Base-by-base conservation (phyloP, 2,888 invertebrate species). In the Odontomyia ornata region DNA sequence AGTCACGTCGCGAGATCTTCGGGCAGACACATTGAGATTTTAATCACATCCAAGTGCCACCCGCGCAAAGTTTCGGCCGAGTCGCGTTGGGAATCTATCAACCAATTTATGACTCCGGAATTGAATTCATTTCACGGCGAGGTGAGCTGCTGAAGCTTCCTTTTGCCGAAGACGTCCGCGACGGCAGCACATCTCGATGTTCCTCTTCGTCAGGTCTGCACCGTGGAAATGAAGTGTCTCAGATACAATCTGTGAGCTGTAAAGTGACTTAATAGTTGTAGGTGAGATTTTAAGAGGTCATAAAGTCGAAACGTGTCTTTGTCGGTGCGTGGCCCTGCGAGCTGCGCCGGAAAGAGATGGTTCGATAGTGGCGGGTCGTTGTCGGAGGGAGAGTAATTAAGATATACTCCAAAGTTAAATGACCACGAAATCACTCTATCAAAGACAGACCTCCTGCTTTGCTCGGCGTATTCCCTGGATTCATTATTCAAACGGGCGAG, bases 231-330 rank as follows among this genome's bases (percentile, higher is more conserved):
- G 13, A 3, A 52, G 52, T 18, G 52, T 15, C 4, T 15, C 2
- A 36, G 65, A 65, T 65, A 36, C 36, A 27, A 65, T 36, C 65
- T 15, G 25, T 18, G 2, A 15, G 36, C 13, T 36, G 28, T 65
- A 65, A 65, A 65, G 15, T 65, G 65, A 65, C 28, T 65, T 65
- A 65, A 65, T 65, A 56, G 71, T 72, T 72, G 71, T 72, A 72
- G 71, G 71, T 72, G 71, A 72, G 71, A 72, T 72, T 72, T 72
- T 72, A 72, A 56, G 71, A 28, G 71, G 71, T 56, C 52, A 72
- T 72, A 72, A 72, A 72, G 18, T 52, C 52, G 52, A 27, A 15
- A 28, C 30, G 56, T 56, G 56, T 56, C 36, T 65, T 43, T 36
- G 36, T 36, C 36, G 36, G 36, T 36, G 36, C 36, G 36, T 36